A percentile compares a stretch with the other conserved stretches of the same genome.
Conservation (phyloP, 2,113 vertebrate genomes). For the Odontesthes bonariensis region DNA sequence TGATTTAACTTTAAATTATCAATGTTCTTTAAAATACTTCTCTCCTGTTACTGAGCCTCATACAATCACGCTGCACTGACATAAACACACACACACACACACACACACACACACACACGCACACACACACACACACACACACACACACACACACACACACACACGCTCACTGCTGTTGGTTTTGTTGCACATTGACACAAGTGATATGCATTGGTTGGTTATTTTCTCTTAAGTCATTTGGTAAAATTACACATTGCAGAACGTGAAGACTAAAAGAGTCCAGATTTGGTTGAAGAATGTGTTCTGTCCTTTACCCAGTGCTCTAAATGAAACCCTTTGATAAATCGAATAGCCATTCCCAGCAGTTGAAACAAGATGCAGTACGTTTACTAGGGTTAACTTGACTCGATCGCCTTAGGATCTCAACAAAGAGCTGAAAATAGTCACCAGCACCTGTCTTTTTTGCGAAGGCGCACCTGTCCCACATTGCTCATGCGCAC, state of each 20-base stretch:
- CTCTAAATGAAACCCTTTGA: conserved; percentile 38
- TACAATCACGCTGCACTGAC: conserved; percentile 10
- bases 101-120: conserved; percentile 11
- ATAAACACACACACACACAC: neutral
- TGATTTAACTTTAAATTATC: neutral
- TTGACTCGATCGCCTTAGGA: conserved; percentile 59
- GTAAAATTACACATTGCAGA: neutral
- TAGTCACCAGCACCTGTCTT: conserved; percentile 90
- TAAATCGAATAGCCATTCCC: conserved; percentile 48
- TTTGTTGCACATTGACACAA: conserved; percentile 34
- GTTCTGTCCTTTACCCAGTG: neutral
- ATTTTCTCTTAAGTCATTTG: neutral
- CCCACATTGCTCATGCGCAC: conserved; percentile 81
- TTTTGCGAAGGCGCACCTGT: conserved; percentile 88
- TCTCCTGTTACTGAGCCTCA: conserved; percentile 2
- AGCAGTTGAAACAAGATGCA: conserved; percentile 50
- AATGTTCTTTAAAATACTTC: neutral
- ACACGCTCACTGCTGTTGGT: conserved; percentile 29
- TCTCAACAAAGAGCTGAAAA: conserved; percentile 78
- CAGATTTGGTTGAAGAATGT: neutral
- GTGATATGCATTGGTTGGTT: neutral
- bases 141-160: conserved; percentile 1
- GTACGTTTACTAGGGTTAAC: conserved; percentile 51
- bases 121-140: neutral
- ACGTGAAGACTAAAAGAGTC: neutral